Evolutionary conservation across 2,113 vertebrate genomes (phyloP).

Genomic region (Sinosuthora webbiana): DNA sequence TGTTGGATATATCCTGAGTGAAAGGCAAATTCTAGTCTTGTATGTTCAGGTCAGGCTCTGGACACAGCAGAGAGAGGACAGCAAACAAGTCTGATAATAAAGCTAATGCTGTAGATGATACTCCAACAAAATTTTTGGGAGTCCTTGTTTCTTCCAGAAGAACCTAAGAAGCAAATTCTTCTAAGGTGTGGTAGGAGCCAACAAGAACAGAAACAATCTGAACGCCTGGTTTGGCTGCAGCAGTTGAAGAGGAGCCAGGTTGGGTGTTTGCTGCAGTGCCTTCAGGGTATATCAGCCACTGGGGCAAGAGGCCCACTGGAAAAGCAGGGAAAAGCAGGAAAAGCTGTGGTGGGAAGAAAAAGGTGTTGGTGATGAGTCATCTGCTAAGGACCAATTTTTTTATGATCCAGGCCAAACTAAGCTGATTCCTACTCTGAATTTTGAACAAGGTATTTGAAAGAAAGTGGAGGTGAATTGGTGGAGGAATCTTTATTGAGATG

Average conservation of each 20-base stretch:
- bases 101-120: neutral
- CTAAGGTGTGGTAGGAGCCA: neutral
- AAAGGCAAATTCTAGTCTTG: neutral
- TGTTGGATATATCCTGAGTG: neutral
- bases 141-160: neutral
- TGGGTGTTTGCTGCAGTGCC: neutral
- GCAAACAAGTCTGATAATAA: neutral
- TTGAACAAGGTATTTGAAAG: neutral
- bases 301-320: neutral
- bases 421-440: neutral
- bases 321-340: neutral
- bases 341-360: neutral
- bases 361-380: neutral
- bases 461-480: neutral
- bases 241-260: neutral
- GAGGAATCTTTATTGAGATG: neutral
- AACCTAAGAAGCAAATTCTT: neutral
- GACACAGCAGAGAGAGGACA: neutral
- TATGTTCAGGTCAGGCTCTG: neutral
- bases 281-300: neutral
- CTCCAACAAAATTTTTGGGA: neutral
- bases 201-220: neutral
- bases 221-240: neutral
- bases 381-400: neutral
- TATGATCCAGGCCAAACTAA: neutral